A percentile compares a stretch with the other conserved stretches of the same genome.
These are phyloP conservation scores for Falcaria lacertinaria DNA, from an alignment of 2,888 invertebrate genomes.

Conservation along the genomic window DNA sequence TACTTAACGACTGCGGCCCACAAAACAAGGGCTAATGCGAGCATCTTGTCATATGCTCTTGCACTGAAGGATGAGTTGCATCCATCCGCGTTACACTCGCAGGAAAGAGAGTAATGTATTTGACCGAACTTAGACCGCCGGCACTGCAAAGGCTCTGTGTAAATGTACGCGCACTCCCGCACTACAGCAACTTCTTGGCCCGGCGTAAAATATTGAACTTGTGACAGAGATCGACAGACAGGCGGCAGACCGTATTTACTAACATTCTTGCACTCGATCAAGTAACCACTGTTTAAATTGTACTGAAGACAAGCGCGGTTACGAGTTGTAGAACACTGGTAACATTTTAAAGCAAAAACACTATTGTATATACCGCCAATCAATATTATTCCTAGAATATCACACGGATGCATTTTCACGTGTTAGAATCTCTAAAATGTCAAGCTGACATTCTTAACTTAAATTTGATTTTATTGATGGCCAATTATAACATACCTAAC, in stretches of 20 bases:
- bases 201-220: constrained; percentile 52
- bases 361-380: constrained; percentile 23
- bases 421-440: background rate
- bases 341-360: constrained; percentile 48
- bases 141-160: constrained; percentile 41
- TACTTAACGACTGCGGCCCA: constrained; percentile 9
- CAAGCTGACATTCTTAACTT: background rate
- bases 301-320: constrained; percentile 44
- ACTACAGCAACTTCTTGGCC: constrained; percentile 45
- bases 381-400: constrained; percentile 13
- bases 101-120: constrained; percentile 55
- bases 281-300: constrained; percentile 37
- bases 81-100: constrained; percentile 57
- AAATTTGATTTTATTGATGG: background rate
- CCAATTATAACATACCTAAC: no score
- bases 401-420: background rate
- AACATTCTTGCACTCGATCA: constrained; percentile 40
- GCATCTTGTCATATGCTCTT: background rate
- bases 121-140: constrained; percentile 47
- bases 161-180: constrained; percentile 60
- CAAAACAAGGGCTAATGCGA: constrained; percentile 1
- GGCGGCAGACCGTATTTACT: constrained; percentile 19
- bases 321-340: constrained; percentile 49
- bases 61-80: constrained; percentile 42
- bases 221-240: constrained; percentile 54